Evolutionary conservation across 2,797 vertebrate genomes (phyloP).

Genomic region (Sardinella longiceps): DNA sequence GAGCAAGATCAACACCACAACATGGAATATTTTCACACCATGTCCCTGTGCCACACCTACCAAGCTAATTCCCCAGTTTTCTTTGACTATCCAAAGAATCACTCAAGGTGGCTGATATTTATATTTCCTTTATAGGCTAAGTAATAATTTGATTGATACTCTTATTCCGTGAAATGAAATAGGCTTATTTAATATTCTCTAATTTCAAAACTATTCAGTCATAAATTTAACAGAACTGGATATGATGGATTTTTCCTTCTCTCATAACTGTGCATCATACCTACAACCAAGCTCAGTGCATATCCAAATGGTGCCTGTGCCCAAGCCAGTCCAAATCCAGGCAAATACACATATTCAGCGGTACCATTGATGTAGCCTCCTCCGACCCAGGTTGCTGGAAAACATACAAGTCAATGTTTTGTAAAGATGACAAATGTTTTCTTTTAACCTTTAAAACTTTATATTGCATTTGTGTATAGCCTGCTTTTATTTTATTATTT

Average conservation of each 20-base stretch:
- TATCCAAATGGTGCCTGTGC: conserved; percentile 98
- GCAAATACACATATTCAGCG: conserved; percentile 93
- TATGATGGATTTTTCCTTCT: not conserved
- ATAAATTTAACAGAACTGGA: not conserved
- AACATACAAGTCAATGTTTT: conserved; percentile 8
- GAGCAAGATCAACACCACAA: not conserved
- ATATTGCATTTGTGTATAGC: not conserved
- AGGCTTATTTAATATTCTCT: not conserved
- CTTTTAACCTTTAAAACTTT: not conserved
- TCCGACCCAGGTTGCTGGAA: conserved; percentile 97
- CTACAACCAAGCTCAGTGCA: conserved; percentile 90
- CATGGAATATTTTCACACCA: not conserved
- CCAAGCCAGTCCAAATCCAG: conserved; percentile 90
- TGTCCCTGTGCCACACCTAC: not conserved
- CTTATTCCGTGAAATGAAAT: not conserved
- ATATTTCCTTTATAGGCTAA: not conserved
- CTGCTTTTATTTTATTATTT: not conserved
- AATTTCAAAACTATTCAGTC: not conserved
- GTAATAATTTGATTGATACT: not conserved
- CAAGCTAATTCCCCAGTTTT: not conserved
- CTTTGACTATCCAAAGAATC: not conserved
- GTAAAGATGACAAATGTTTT: not conserved
- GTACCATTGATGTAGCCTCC: conserved; percentile 98
- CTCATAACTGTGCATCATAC: conserved; percentile 70
- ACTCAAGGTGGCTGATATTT: not conserved